phyloP scores from a whole-genome alignment of 2,888 invertebrate genomes.

The Mythimna lalbum region DNA sequence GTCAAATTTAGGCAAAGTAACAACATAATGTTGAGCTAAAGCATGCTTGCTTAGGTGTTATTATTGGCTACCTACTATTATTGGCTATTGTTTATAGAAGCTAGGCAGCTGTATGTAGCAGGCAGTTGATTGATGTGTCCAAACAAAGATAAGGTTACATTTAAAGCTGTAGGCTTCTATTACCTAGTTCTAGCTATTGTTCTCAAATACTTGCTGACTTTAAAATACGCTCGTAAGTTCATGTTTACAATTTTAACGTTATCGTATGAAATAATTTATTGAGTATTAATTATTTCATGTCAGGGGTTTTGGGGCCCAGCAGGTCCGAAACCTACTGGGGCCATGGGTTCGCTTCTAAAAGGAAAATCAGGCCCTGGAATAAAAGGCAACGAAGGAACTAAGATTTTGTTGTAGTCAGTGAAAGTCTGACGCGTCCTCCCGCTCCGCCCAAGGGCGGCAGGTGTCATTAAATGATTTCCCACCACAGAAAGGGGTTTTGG shows the following conservation, averaged over 20 bases:
- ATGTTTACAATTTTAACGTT: slow-evolving; percentile 23
- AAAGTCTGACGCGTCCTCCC: no score
- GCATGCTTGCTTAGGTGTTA: slow-evolving; percentile 35
- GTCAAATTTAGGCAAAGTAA: slow-evolving; percentile 39
- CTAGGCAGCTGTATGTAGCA: slow-evolving; percentile 26
- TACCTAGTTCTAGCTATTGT: slow-evolving; percentile 47
- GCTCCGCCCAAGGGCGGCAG: no score
- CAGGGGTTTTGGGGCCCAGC: background rate
- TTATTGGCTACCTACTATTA: slow-evolving; percentile 23
- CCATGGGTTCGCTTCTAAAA: no score
- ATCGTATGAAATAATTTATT: slow-evolving; percentile 6
- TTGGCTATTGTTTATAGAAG: slow-evolving; percentile 72
- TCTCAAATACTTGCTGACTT: slow-evolving; percentile 43
- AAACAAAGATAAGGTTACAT: slow-evolving; percentile 73
- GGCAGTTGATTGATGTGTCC: slow-evolving; percentile 70
- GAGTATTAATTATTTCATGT: background rate
- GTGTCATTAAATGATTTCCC: no score
- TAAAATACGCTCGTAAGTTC: slow-evolving; percentile 12
- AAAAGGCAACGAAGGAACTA: no score
- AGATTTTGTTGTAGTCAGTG: no score
- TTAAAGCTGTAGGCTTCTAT: slow-evolving; percentile 24
- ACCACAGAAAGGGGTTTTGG: no score
- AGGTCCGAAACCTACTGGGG: no score
- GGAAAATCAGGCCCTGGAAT: no score
- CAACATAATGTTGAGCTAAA: slow-evolving; percentile 46